Percentiles rank a stretch among this genome's conserved stretches.
These are phyloP conservation scores for Bembecia ichneumoniformis DNA, from an alignment of 2,888 invertebrate species.

Conservation along the genomic window DNA sequence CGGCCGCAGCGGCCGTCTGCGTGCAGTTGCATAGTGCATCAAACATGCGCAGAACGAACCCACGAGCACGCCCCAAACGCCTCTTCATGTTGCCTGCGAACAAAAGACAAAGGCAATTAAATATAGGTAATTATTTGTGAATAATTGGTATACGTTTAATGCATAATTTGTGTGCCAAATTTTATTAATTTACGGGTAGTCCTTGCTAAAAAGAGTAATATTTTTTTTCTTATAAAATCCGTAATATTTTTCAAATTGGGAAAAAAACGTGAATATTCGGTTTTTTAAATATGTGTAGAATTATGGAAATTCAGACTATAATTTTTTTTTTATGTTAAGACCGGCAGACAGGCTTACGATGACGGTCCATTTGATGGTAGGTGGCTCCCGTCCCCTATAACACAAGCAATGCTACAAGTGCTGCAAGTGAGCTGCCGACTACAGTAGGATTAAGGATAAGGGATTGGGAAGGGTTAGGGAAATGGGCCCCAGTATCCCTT, in stretches of 20 bases:
- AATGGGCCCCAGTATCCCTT: no score
- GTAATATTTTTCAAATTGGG: no score
- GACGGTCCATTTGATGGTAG: neutral
- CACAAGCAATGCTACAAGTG: neutral
- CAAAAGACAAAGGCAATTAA: conserved; percentile 13
- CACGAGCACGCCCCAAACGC: conserved; percentile 73
- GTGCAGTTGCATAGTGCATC: conserved; percentile 77
- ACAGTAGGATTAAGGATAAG: no score
- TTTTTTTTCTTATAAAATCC: no score
- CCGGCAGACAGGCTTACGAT: neutral
- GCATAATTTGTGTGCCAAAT: no score
- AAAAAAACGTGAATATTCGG: neutral
- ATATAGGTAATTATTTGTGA: neutral
- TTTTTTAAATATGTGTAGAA: no score
- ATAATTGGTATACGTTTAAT: no score
- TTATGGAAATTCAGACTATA: no score
- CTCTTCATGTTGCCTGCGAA: conserved; percentile 71
- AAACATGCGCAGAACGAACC: conserved; percentile 74
- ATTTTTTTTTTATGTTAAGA: neutral
- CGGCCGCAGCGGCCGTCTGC: conserved; percentile 71
- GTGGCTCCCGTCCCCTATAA: neutral
- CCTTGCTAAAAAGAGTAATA: no score
- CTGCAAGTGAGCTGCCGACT: no score
- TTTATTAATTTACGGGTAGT: no score
- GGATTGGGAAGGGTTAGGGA: no score